These are phyloP conservation scores for Scyliorhinus canicula DNA, from an alignment of 2,797 vertebrate species.

Conservation along the genomic window DNA sequence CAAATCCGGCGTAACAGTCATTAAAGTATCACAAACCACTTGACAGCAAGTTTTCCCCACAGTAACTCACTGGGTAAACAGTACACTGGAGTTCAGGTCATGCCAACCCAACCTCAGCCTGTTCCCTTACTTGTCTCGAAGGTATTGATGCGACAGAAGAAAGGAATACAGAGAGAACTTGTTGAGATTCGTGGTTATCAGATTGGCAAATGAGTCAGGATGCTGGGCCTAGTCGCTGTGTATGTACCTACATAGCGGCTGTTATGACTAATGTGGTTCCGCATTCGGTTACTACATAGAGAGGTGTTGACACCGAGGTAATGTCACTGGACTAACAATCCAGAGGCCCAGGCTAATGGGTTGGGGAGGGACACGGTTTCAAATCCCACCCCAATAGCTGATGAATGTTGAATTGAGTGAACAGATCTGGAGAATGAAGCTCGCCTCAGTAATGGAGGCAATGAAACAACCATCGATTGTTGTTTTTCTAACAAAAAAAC, in stretches of 20 bases:
- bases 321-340: no score
- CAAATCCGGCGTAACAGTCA: background rate
- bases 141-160: background rate
- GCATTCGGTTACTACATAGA: background rate
- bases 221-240: background rate
- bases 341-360: no score
- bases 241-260: background rate
- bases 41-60: background rate
- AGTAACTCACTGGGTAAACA: background rate
- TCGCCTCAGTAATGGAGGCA: no score
- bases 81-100: background rate
- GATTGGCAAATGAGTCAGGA: background rate
- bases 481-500: no score
- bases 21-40: background rate
- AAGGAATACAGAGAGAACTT: background rate
- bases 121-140: background rate
- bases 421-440: no score
- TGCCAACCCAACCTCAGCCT: background rate
- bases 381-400: no score
- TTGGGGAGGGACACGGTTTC: no score
- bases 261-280: background rate
- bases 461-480: no score
- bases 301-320: no score
- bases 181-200: background rate
- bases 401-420: no score